phyloP scores from a whole-genome alignment of 2,888 invertebrate genomes.

The Tolmerus cingulatus region DNA sequence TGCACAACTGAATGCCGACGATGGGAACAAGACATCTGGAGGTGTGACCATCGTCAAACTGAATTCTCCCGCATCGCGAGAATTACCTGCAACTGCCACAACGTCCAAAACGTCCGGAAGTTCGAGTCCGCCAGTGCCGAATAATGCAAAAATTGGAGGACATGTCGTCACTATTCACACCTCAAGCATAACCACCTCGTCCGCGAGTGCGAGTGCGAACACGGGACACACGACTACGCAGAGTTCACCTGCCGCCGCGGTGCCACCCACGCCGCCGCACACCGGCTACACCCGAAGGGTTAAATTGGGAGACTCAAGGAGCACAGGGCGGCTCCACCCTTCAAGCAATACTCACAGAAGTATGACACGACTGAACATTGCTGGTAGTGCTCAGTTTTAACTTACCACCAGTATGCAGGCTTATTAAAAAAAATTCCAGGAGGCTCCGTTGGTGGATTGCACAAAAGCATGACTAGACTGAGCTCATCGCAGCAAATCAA shows the following conservation, averaged over 20 bases:
- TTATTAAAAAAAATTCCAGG: constrained; percentile 42
- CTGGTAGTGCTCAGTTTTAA: constrained; percentile 62
- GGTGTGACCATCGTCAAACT: constrained; percentile 84
- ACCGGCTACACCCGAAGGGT: constrained; percentile 69
- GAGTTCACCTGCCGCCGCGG: constrained; percentile 25
- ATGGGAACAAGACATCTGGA: constrained; percentile 75
- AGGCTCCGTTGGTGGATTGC: constrained; percentile 79
- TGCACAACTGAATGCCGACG: constrained; percentile 59
- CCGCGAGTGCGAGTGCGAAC: constrained; percentile 34
- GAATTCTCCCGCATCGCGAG: constrained; percentile 63
- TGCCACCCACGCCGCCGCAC: constrained; percentile 59
- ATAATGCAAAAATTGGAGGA: constrained; percentile 28
- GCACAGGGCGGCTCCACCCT: constrained; percentile 77
- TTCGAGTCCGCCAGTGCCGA: neutral
- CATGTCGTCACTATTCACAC: constrained; percentile 50
- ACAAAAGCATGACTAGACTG: constrained; percentile 83
- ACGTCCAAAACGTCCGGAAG: neutral
- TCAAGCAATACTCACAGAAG: constrained; percentile 78
- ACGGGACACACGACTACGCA: neutral
- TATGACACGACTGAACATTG: constrained; percentile 80
- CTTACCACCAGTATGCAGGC: neutral
- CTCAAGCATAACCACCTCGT: constrained; percentile 42
- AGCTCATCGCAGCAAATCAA: constrained; percentile 82
- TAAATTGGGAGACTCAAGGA: constrained; percentile 77
- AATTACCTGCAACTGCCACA: neutral